Base-by-base conservation (phyloP, 2,113 vertebrate species). In the Apus apus region DNA sequence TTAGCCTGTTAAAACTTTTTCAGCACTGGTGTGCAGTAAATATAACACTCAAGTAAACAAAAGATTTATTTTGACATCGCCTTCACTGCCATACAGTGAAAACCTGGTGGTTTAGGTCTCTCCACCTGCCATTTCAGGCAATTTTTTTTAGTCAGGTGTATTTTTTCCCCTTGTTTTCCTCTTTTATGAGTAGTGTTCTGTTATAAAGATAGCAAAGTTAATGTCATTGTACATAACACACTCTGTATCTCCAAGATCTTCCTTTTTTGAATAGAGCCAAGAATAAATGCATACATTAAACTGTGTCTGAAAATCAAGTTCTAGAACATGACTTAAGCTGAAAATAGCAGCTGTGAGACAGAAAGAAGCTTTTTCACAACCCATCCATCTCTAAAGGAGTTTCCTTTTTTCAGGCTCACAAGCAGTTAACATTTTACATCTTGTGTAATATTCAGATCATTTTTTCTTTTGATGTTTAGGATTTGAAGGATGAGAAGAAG, bases 401-500 rank as follows among this genome's bases (percentile, higher is more conserved):
- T 93, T 87, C 32, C 38, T 65, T 79, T 72, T 90, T 46, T 23
- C 8, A 4, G 22, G 71, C 23, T 84, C 40, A 30, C 45, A 80
- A 87, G 20, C 70, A 78, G 71, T 62, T 95, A 76, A 45, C 36
- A 18, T 87, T 91, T 78, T 82, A 86, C 22, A 48, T 88, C 27
- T 12, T 85, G 36, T 86, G 43, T 74, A 73, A 32, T 64, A n/a
- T 56, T 94, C 61, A 34, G 30, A 38, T 40, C 1, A 13, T 23
- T 50, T 64, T 53, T 46, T 13, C 5, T 64, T 87, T 75, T 85
- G 20, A 3, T 97, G 20, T 71, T 78, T 83, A 99, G 99, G 99
- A 99, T 97, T 97, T 99, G 96, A 99, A 99, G 96, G 99, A 99
- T 93, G 99, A 99, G 96, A 99, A 99, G 98, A 99, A 99, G 97